Base-by-base conservation (phyloP, 1,140 invertebrate species). In the Drosophila arizonae region DNA sequence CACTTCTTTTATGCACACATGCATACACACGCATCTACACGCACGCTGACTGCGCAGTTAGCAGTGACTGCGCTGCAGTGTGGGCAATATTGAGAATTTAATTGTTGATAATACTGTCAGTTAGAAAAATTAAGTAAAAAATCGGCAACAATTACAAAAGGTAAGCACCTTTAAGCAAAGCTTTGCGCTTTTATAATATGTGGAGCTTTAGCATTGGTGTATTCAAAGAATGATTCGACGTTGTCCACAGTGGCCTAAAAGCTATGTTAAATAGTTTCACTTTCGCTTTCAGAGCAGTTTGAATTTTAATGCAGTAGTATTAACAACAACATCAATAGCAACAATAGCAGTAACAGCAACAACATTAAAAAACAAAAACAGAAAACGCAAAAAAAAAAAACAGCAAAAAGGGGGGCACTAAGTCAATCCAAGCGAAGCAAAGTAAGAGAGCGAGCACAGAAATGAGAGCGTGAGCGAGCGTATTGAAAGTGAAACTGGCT, bases 401-500 rank as follows among this genome's bases (percentile, higher is more conserved):
- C 48, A 41, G 48, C 61, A 67, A 65, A 79, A 86, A 87, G 70
- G 84, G 84, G 85, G 85, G 57, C 81, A 90, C 72, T 84, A 82
- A 81, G 79, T 80, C 81, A 89, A 81, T 77, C 72, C 70, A 77
- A 72, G 71, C 79, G 75, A 73, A 65, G 79, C 79, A 69, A 77
- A 67, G 55, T 54, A 41, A 62, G 30, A 69, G 28, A 55, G 46
- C 50, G 33, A 21, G 57, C 41, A 68, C 58, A 73, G 52, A 80
- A 63, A 76, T 61, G 74, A 72, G 63, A 54, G 50, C 39, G 51
- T 24, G 55, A 76, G 69, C 68, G 43, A 46, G 56, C 73, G 51
- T 55, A 82, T 84, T 77, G 84, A 87, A 87, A 87, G 84, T 87
- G 84, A 87, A 87, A 87, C 80, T 81, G 76, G 67, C 73, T 66